phyloP scores from a whole-genome alignment of 2,113 vertebrate genomes.

The Lanius collurio region DNA sequence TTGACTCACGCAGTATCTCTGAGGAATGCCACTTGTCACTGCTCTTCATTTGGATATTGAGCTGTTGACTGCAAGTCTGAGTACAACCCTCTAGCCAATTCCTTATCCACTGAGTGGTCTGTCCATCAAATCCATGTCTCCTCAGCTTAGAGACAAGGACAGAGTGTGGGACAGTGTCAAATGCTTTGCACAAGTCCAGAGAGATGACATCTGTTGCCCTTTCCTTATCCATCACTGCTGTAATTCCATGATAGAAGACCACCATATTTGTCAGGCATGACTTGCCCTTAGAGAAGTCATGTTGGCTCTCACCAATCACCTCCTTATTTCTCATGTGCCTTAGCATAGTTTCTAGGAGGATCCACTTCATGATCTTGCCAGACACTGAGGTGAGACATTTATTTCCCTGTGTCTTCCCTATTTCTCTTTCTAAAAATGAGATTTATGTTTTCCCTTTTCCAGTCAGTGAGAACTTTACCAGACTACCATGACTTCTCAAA shows the following conservation, averaged over 20 bases:
- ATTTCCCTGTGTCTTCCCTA: background rate
- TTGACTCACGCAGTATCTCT: background rate
- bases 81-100: background rate
- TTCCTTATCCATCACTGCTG: background rate
- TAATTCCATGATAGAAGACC: background rate
- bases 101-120: background rate
- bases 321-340: background rate
- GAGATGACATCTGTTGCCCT: background rate
- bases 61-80: fast-evolving
- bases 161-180: background rate
- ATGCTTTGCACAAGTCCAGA: background rate
- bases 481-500: background rate
- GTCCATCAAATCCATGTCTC: background rate
- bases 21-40: background rate
- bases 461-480: background rate
- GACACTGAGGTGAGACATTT: background rate
- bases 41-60: background rate
- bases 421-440: background rate
- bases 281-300: background rate
- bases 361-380: background rate
- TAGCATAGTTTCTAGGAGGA: background rate
- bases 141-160: background rate
- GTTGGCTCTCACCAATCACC: background rate
- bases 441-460: background rate
- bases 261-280: background rate